These are phyloP conservation scores for Bombus soroeensis DNA, from an alignment of 1,140 invertebrate species.

Conservation along the genomic window DNA sequence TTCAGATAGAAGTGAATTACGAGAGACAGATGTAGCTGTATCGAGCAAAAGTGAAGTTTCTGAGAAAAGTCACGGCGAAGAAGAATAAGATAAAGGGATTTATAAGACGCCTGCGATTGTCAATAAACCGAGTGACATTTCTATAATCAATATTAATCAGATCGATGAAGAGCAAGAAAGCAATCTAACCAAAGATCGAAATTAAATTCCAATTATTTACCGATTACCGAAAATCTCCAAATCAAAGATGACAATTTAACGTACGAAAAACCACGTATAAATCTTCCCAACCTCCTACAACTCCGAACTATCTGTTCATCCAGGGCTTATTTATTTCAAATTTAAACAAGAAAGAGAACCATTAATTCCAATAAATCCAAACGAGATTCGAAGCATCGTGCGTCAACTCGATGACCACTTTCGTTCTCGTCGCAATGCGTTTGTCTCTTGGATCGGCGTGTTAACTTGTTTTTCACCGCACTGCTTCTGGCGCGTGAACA, in stretches of 20 bases:
- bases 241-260: too few relatives aligned
- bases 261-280: too few relatives aligned
- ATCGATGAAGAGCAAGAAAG: background rate
- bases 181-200: background rate
- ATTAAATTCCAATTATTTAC: too few relatives aligned
- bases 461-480: conserved; percentile 6
- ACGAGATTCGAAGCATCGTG: background rate
- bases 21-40: background rate
- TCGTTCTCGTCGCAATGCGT: background rate
- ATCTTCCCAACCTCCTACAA: too few relatives aligned
- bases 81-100: background rate
- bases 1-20: background rate
- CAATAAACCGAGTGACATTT: background rate
- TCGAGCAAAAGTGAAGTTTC: background rate
- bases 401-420: background rate
- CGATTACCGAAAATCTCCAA: too few relatives aligned
- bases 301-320: too few relatives aligned
- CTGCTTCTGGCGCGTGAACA: background rate
- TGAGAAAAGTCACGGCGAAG: background rate
- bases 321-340: too few relatives aligned
- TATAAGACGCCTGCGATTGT: background rate
- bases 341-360: background rate
- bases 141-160: background rate
- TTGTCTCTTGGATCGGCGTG: background rate
- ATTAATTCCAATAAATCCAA: background rate